A percentile compares a stretch with the other conserved stretches of the same genome.
These are phyloP conservation scores for Pharmacophagus antenor DNA, from an alignment of 2,888 invertebrate genomes.

Conservation along the genomic window DNA sequence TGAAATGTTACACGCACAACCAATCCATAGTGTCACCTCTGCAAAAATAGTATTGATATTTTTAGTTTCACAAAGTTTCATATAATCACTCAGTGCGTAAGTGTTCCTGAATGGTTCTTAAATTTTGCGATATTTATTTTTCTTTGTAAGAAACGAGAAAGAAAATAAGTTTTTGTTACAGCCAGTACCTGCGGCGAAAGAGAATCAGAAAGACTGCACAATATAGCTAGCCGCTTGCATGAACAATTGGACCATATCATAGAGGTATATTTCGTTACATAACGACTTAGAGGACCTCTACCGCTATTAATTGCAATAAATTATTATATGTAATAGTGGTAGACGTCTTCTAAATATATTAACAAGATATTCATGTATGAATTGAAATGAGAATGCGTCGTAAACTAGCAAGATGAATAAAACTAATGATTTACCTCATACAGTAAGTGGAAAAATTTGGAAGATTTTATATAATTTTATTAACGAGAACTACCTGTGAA, in stretches of 20 bases:
- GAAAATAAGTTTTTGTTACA: conserved; percentile 43
- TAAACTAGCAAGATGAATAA: not conserved
- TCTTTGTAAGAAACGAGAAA: conserved; percentile 27
- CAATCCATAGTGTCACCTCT: not conserved
- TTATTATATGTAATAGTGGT: not conserved
- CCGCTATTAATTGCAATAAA: too few species aligned
- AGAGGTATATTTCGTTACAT: conserved; percentile 90
- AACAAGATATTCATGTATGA: not conserved
- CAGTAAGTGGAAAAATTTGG: too few species aligned
- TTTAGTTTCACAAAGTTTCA: conserved; percentile 1
- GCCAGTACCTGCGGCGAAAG: conserved; percentile 83
- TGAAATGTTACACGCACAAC: not conserved
- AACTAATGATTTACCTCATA: too few species aligned
- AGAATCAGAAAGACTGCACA: conserved; percentile 93
- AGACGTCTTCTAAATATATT: not conserved
- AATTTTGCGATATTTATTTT: conserved; percentile 29
- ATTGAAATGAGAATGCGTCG: not conserved
- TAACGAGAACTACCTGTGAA: too few species aligned
- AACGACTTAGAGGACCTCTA: too few species aligned
- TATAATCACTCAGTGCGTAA: conserved; percentile 37
- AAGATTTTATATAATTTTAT: too few species aligned
- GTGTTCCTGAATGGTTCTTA: conserved; percentile 40
- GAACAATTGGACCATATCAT: conserved; percentile 99
- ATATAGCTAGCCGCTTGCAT: conserved; percentile 95
- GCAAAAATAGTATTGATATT: not conserved